A percentile compares a stretch with the other conserved stretches of the same genome.
These are phyloP conservation scores for Mormoops blainvillei DNA, from an alignment of 2,113 vertebrate species.

Conservation along the genomic window DNA sequence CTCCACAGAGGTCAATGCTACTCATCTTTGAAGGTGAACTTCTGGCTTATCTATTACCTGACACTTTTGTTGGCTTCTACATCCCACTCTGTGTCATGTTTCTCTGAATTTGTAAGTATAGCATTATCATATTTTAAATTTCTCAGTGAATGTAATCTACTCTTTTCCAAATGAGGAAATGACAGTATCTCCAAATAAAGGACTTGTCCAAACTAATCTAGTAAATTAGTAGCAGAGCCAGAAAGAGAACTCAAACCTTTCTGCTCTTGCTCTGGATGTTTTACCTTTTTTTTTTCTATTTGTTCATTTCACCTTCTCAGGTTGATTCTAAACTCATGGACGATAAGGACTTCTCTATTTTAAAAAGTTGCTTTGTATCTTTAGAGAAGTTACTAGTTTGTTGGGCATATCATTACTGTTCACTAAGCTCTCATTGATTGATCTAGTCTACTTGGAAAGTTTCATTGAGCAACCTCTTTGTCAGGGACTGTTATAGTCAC, in stretches of 20 bases:
- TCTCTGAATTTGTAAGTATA: neutral
- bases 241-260: neutral
- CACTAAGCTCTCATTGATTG: neutral
- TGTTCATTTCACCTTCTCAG: neutral
- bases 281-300: neutral
- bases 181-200: neutral
- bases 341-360: neutral
- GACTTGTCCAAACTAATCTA: neutral
- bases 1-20: neutral
- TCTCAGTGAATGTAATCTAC: neutral
- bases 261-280: neutral
- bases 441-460: neutral
- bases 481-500: neutral
- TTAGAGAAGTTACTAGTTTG: neutral
- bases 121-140: neutral
- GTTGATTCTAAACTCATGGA: neutral
- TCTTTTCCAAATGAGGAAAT: slow-evolving; percentile 4
- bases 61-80: neutral
- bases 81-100: neutral
- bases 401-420: neutral
- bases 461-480: neutral
- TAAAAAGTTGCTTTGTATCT: neutral
- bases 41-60: neutral
- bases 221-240: neutral
- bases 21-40: neutral